Percentiles rank a stretch among this genome's conserved stretches.
phyloP scores from a whole-genome alignment of 2,797 vertebrate genomes.

The Pristis pectinata region DNA sequence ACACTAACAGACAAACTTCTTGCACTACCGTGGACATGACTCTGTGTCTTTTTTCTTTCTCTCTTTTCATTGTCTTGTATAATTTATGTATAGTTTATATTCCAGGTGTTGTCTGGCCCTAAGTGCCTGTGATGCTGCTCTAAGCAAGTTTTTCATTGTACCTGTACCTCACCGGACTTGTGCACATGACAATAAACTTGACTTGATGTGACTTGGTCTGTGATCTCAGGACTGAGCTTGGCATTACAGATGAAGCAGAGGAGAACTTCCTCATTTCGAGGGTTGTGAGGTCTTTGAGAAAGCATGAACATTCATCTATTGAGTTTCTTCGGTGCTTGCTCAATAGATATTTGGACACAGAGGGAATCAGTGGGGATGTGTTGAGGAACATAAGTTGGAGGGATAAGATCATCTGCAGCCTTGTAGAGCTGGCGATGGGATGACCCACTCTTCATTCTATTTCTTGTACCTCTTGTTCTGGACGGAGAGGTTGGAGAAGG shows the following conservation, averaged over 20 bases:
- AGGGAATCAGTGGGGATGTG: neutral
- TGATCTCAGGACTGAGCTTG: neutral
- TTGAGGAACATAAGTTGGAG: neutral
- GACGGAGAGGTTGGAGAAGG: neutral
- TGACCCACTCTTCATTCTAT: neutral
- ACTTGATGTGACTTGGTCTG: no score
- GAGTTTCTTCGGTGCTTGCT: neutral
- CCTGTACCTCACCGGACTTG: no score
- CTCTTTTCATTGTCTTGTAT: no score
- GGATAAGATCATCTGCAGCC: neutral
- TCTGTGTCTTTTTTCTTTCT: no score
- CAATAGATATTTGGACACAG: neutral
- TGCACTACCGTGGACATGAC: no score
- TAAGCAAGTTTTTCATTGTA: no score
- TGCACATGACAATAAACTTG: no score
- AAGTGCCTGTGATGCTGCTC: no score
- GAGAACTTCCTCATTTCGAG: neutral
- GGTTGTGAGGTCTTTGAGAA: neutral
- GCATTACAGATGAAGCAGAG: neutral
- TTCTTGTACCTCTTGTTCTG: neutral
- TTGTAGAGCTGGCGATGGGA: neutral
- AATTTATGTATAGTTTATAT: no score
- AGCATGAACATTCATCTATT: neutral
- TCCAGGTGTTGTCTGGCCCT: no score
- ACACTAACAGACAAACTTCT: no score